These are phyloP conservation scores for Australoheros scitulus DNA, from an alignment of 2,113 vertebrate genomes.

Conservation along the genomic window DNA sequence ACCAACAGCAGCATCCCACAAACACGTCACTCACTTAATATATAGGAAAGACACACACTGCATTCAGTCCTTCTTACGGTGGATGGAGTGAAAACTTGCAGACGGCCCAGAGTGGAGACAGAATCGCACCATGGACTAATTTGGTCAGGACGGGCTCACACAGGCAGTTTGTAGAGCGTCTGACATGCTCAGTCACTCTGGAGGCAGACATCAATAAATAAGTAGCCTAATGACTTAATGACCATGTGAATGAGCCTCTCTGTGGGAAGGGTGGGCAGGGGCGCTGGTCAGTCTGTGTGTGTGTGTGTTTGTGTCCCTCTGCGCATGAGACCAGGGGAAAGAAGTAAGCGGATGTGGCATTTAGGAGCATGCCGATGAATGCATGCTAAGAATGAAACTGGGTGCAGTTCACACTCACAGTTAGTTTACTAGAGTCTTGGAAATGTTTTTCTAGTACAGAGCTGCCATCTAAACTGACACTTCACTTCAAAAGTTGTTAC, in stretches of 20 bases:
- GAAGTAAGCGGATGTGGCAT: not conserved
- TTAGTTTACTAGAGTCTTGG: not conserved
- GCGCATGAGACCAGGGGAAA: not conserved
- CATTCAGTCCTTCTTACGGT: not conserved
- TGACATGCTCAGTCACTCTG: conserved; percentile 52
- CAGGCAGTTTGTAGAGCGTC: conserved; percentile 7
- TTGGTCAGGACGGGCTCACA: conserved; percentile 50
- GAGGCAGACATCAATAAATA: conserved; percentile 74
- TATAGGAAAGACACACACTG: not conserved
- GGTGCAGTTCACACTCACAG: not conserved
- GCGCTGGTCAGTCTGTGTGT: conserved; percentile 24
- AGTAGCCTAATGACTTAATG: conserved; percentile 74
- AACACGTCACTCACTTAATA: not conserved
- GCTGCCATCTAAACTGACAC: not conserved
- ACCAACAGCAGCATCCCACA: not conserved
- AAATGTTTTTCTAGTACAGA: not conserved
- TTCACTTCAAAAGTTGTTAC: not conserved
- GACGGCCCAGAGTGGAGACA: not conserved
- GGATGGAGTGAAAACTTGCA: not conserved
- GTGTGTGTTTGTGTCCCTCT: not conserved
- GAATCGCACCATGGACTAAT: conserved; percentile 48
- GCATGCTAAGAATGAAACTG: not conserved
- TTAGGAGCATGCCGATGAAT: conserved; percentile 6
- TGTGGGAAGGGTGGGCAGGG: conserved; percentile 38
- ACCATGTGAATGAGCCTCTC: conserved; percentile 66